Conservation (phyloP, 2,888 invertebrate species). For the Cryptosula pallasiana region DNA sequence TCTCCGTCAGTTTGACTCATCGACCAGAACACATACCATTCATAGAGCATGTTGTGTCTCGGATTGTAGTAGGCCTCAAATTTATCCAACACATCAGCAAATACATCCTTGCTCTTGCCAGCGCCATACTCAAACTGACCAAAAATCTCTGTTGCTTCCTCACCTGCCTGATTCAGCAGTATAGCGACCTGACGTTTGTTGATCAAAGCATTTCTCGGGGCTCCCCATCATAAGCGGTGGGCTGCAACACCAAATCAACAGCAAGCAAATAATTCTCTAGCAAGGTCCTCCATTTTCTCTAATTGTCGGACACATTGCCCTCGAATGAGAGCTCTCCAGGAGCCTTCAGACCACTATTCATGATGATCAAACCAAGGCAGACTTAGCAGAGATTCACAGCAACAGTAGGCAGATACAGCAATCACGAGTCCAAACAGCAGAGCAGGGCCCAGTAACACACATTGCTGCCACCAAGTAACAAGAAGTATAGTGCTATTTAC, state of each 20-base stretch:
- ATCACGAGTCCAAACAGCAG: too few relatives aligned
- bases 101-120: neutral
- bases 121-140: neutral
- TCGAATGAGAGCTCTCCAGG: too few relatives aligned
- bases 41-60: neutral
- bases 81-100: conserved; percentile 12
- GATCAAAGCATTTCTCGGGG: neutral
- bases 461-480: too few relatives aligned
- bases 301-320: too few relatives aligned
- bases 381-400: too few relatives aligned
- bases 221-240: neutral
- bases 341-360: too few relatives aligned
- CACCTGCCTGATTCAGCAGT: conserved; percentile 4
- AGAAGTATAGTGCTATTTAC: too few relatives aligned
- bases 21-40: neutral
- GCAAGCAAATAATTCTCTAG: too few relatives aligned
- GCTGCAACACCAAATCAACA: neutral
- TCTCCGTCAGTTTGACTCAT: conserved; percentile 11
- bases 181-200: neutral
- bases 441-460: too few relatives aligned
- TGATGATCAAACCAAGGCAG: too few relatives aligned
- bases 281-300: too few relatives aligned
- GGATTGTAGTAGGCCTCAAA: conserved; percentile 19
- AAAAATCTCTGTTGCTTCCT: neutral
- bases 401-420: too few relatives aligned